Evolutionary conservation across 2,888 invertebrate species (phyloP).

Genomic region (Agrochola lota): DNA sequence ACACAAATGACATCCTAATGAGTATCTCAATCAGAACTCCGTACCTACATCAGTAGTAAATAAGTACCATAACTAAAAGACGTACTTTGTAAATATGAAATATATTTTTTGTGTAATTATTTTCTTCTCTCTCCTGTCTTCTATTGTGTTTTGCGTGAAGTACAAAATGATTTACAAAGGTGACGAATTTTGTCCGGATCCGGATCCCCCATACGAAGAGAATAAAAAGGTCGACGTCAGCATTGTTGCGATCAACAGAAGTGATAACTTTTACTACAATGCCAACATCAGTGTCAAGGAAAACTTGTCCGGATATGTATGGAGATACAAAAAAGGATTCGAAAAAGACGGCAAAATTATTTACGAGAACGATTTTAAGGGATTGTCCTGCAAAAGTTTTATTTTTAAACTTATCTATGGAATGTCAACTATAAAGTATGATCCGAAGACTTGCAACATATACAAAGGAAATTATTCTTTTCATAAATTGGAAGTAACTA

Average conservation of each 20-base stretch:
- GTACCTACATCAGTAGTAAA: conserved; percentile 14
- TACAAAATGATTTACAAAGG: conserved; percentile 39
- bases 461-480: conserved; percentile 38
- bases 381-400: conserved; percentile 25
- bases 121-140: not conserved
- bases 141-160: conserved; percentile 30
- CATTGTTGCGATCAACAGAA: conserved; percentile 2
- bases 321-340: conserved; percentile 44
- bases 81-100: conserved; percentile 2
- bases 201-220: conserved; percentile 27
- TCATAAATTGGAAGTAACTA: conserved; percentile 15
- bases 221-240: conserved; percentile 16
- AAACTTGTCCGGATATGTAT: conserved; percentile 24
- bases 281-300: conserved; percentile 32
- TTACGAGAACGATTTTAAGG: conserved; percentile 34
- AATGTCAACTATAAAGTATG: conserved; percentile 32
- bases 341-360: conserved; percentile 37
- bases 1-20: conserved; percentile 19
- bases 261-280: conserved; percentile 31
- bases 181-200: conserved; percentile 28
- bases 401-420: conserved; percentile 32
- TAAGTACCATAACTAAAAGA: not conserved
- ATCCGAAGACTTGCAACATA: conserved; percentile 31
- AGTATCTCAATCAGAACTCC: not conserved
- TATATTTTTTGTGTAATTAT: not conserved